A percentile compares a stretch with the other conserved stretches of the same genome.
Conservation (phyloP, 2,888 invertebrate genomes). For the Gnatocerus cornutus region DNA sequence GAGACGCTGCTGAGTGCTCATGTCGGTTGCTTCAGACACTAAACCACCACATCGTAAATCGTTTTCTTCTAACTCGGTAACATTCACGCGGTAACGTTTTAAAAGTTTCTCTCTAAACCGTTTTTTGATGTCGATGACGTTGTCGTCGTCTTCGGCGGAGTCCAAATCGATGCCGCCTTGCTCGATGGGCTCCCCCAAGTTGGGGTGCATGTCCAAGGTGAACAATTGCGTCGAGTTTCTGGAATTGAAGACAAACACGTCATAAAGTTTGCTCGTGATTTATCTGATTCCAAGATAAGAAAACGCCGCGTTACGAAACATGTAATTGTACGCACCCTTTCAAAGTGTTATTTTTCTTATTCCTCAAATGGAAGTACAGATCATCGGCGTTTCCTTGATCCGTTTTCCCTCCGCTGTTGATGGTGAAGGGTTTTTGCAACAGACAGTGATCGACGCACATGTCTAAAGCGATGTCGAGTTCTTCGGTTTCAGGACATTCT, state of each 20-base stretch:
- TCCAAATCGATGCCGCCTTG: conserved; percentile 85
- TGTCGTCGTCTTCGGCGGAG: conserved; percentile 82
- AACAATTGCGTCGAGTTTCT: conserved; percentile 55
- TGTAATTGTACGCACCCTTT: not conserved
- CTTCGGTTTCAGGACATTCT: conserved; percentile 84
- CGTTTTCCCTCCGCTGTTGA: conserved; percentile 64
- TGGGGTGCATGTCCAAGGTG: conserved; percentile 79
- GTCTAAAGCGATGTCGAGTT: conserved; percentile 81
- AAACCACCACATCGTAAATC: conserved; percentile 85
- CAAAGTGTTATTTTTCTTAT: conserved; percentile 52
- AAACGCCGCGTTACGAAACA: no score
- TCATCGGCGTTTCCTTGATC: conserved; percentile 74
- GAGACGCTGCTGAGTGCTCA: conserved; percentile 73
- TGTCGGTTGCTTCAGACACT: conserved; percentile 80
- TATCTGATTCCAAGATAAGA: no score
- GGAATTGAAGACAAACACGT: not conserved
- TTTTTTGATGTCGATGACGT: conserved; percentile 82
- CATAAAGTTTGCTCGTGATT: no score
- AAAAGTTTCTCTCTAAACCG: conserved; percentile 80
- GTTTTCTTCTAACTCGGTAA: conserved; percentile 82
- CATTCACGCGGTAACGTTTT: conserved; percentile 80
- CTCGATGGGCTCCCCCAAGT: conserved; percentile 83
- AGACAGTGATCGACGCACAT: conserved; percentile 84
- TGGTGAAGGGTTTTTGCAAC: conserved; percentile 70
- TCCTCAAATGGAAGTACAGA: conserved; percentile 73